Percentiles rank a stretch among this genome's conserved stretches.
phyloP scores from a whole-genome alignment of 2,113 vertebrate genomes.

The Noturus placidus region DNA sequence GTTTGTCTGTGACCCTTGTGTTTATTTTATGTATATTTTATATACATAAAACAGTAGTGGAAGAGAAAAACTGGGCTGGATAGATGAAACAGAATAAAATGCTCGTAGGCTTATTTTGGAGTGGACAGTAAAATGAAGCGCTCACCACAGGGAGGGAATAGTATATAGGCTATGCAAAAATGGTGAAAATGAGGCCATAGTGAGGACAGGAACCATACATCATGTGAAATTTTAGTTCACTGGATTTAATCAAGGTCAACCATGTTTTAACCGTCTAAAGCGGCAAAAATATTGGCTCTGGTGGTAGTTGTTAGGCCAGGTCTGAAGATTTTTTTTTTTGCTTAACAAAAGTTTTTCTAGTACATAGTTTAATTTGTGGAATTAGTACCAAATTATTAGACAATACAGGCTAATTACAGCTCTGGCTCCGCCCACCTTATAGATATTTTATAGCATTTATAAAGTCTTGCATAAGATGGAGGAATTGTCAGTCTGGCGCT shows the following conservation, averaged over 20 bases:
- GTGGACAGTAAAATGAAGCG: constrained; percentile 36
- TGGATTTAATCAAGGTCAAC: constrained; percentile 33
- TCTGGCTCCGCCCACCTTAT: neutral
- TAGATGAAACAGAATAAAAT: constrained; percentile 1
- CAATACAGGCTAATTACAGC: neutral
- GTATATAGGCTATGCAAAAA: constrained; percentile 39
- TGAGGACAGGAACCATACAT: constrained; percentile 37
- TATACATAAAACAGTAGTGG: too few species aligned
- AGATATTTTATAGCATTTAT: neutral
- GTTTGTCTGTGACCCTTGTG: too few species aligned
- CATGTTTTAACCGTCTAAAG: constrained; percentile 6
- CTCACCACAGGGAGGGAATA: neutral
- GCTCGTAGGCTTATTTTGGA: constrained; percentile 19
- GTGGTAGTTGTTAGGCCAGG: neutral
- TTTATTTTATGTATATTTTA: too few species aligned
- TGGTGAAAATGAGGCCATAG: constrained; percentile 22
- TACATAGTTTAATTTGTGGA: neutral
- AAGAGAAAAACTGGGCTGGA: constrained; percentile 16
- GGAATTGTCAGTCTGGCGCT: neutral
- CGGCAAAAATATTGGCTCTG: neutral
- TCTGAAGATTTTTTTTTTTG: neutral
- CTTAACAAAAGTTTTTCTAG: neutral
- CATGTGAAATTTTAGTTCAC: constrained; percentile 14
- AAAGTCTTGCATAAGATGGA: neutral
- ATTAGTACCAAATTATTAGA: neutral